Percentiles rank a stretch among this genome's conserved stretches.
phyloP scores from a whole-genome alignment of 2,797 vertebrate species.

The Telmatherina bonti region DNA sequence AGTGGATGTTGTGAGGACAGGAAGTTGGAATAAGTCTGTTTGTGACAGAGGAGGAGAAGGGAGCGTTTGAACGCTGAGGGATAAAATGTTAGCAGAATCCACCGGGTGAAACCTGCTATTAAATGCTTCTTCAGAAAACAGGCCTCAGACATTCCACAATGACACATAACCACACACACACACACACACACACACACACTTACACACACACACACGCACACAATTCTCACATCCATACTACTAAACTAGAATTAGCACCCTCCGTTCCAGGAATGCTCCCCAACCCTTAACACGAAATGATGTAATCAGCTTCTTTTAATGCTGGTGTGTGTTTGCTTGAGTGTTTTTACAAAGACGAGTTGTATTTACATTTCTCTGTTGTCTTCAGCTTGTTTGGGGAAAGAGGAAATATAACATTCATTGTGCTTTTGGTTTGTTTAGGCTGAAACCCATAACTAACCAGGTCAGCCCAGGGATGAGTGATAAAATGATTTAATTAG shows the following conservation, averaged over 20 bases:
- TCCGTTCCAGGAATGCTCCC: constrained; percentile 63
- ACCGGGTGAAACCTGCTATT: not conserved
- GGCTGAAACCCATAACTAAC: too few relatives aligned
- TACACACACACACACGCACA: constrained; percentile 8
- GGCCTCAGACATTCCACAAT: constrained; percentile 44
- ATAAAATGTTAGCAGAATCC: constrained; percentile 15
- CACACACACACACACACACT: constrained; percentile 3
- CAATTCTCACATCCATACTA: not conserved
- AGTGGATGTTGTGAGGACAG: constrained; percentile 41
- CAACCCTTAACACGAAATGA: constrained; percentile 46
- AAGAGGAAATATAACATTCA: not conserved
- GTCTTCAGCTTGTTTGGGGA: not conserved
- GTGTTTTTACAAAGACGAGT: constrained; percentile 3
- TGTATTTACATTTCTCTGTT: not conserved
- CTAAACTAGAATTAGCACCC: constrained; percentile 47
- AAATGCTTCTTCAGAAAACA: constrained; percentile 34
- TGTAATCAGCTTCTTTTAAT: constrained; percentile 42
- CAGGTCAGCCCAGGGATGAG: too few relatives aligned
- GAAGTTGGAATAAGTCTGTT: constrained; percentile 50
- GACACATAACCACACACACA: constrained; percentile 47
- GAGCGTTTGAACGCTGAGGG: not conserved
- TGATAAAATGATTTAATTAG: too few relatives aligned
- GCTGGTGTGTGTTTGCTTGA: constrained; percentile 44
- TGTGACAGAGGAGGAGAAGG: not conserved
- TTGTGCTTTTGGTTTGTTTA: not conserved